Base-by-base conservation (phyloP, 1,140 invertebrate genomes). In the Neuroterus valhalla region DNA sequence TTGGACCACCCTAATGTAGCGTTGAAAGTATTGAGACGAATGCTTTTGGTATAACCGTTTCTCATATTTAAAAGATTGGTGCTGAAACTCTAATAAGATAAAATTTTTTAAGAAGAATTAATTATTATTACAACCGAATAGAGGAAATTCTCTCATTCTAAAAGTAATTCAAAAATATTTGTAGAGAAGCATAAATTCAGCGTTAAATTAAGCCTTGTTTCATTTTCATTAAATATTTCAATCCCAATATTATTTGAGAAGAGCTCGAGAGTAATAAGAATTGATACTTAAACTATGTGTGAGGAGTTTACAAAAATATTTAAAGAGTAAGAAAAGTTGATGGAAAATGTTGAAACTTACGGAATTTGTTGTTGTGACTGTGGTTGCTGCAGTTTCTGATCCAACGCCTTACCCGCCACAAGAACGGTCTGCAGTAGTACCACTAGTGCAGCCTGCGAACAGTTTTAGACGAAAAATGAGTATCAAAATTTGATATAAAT, bases 351-450 rank as follows among this genome's bases (percentile, higher is more conserved):
- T 10, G 26, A 67, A n/a, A 87, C 89, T 81, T 84, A 90, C 89
- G 84, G 83, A 52, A 80, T 77, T 70, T 85, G 83, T 78, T 81
- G 81, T 77, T 83, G 84, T 74, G 81, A 78, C 48, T 84, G 85
- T 21, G 79, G 82, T 72, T 76, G 86, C 77, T 82, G 81, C 71
- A 84, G 83, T 78, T 81, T 88, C 81, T 89, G 82, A 77, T 87
- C 84, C 72, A 89, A 78, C 73, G 90, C 89, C 74, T 90, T 91
- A 78, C 89, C 84, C 82, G 84, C 84, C 81, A 88, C 89, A 82
- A 90, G 82, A 74, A 74, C 86, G 77, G 83, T 82, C 74, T 90
- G 90, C 87, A 91, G 84, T 87, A 90, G 84, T 76, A 88, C 78
- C 50, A 83, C 88, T 85, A 91, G 80, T 74, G 85, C 85, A 86